Evolutionary conservation across 2,888 invertebrate species (phyloP).

Genomic region (Drosophila macrothrix): DNA sequence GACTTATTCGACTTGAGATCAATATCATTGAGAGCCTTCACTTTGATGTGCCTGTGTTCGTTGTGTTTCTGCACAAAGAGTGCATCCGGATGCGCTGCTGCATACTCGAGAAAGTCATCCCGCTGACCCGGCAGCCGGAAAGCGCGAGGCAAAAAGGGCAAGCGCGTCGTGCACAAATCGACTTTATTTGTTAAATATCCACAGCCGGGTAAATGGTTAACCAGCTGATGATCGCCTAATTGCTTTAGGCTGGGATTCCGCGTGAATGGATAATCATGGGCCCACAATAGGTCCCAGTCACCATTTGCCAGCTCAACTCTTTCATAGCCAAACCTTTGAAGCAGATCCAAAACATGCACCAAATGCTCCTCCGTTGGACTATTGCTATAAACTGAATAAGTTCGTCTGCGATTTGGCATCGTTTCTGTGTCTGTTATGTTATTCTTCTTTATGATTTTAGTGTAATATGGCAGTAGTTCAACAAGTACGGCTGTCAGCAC

Average conservation of each 20-base stretch:
- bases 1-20: conserved; percentile 89
- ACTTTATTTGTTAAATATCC: conserved; percentile 97
- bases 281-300: conserved; percentile 95
- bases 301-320: conserved; percentile 86
- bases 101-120: conserved; percentile 89
- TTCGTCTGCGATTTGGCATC: conserved; percentile 62
- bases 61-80: conserved; percentile 97
- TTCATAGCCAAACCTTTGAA: conserved; percentile 91
- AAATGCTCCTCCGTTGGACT: conserved; percentile 86
- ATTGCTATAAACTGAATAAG: conserved; percentile 88
- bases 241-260: conserved; percentile 85
- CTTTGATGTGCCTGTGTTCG: conserved; percentile 94
- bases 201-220: conserved; percentile 97
- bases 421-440: background rate
- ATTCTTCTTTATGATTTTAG: conserved; percentile 25
- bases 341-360: conserved; percentile 91
- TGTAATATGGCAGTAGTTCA: conserved; percentile 63
- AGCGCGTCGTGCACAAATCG: conserved; percentile 92
- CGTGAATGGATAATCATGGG: conserved; percentile 95
- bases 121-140: conserved; percentile 94
- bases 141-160: conserved; percentile 93
- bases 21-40: conserved; percentile 89
- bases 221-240: conserved; percentile 90
- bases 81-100: conserved; percentile 88
- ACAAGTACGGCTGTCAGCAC: conserved; percentile 68